These are phyloP conservation scores for Chironomus riparius DNA, from an alignment of 2,888 invertebrate genomes.

Conservation along the genomic window DNA sequence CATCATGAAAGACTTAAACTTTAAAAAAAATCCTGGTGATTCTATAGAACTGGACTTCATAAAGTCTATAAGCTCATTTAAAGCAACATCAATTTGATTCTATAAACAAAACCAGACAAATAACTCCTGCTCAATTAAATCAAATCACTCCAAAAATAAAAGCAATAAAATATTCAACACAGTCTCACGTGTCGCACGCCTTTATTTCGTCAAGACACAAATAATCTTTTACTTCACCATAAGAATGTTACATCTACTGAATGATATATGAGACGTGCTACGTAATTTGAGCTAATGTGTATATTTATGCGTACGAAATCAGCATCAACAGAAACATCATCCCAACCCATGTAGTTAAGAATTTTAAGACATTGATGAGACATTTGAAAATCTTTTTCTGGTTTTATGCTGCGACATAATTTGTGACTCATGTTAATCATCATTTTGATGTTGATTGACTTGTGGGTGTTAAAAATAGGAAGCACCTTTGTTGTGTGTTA, in stretches of 20 bases:
- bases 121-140: too few species aligned
- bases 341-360: too few species aligned
- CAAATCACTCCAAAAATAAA: too few species aligned
- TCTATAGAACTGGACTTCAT: too few species aligned
- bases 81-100: too few species aligned
- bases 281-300: slow-evolving; percentile 9
- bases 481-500: neutral
- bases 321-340: too few species aligned
- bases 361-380: neutral
- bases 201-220: neutral
- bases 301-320: neutral
- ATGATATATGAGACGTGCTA: neutral
- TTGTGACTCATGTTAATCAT: neutral
- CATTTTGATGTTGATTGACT: neutral
- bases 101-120: too few species aligned
- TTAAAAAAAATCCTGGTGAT: too few species aligned
- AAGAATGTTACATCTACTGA: neutral
- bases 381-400: neutral
- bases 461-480: neutral
- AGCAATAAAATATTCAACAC: too few species aligned
- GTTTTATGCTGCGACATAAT: neutral
- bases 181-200: too few species aligned
- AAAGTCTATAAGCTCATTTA: too few species aligned
- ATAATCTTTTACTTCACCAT: neutral
- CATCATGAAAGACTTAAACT: too few species aligned